Conservation (phyloP, 2,888 invertebrate genomes). For the Dendrolimus pini region DNA sequence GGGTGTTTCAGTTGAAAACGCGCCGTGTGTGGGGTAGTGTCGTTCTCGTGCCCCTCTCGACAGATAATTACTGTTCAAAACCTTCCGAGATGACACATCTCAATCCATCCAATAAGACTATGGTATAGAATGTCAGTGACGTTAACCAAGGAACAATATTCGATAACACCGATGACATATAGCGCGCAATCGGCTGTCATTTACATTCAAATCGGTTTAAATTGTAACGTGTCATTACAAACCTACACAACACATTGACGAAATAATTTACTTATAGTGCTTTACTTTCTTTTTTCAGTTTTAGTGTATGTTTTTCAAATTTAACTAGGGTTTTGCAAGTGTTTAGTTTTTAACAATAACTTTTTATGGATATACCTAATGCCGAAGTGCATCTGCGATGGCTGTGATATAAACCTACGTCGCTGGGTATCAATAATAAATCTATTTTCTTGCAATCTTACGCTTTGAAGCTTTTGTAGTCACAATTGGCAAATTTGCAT, state of each 20-base stretch:
- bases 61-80: conserved; percentile 57
- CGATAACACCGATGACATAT: too few relatives aligned
- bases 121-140: conserved; percentile 39
- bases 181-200: conserved; percentile 39
- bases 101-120: conserved; percentile 39
- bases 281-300: conserved; percentile 21
- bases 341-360: conserved; percentile 7
- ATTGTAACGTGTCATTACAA: conserved; percentile 44
- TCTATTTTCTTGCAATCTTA: conserved; percentile 21
- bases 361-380: conserved; percentile 57
- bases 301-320: conserved; percentile 21
- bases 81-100: conserved; percentile 57
- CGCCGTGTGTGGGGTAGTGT: conserved; percentile 61
- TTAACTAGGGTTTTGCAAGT: not conserved
- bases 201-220: conserved; percentile 39
- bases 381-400: conserved; percentile 61
- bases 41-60: conserved; percentile 50
- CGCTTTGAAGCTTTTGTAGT: conserved; percentile 37
- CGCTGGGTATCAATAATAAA: conserved; percentile 52
- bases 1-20: conserved; percentile 71
- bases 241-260: conserved; percentile 25
- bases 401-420: conserved; percentile 62
- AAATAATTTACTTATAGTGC: conserved; percentile 26
- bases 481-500: conserved; percentile 25
- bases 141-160: conserved; percentile 6